phyloP scores from a whole-genome alignment of 2,797 vertebrate species.

The Pempheris klunzingeri region DNA sequence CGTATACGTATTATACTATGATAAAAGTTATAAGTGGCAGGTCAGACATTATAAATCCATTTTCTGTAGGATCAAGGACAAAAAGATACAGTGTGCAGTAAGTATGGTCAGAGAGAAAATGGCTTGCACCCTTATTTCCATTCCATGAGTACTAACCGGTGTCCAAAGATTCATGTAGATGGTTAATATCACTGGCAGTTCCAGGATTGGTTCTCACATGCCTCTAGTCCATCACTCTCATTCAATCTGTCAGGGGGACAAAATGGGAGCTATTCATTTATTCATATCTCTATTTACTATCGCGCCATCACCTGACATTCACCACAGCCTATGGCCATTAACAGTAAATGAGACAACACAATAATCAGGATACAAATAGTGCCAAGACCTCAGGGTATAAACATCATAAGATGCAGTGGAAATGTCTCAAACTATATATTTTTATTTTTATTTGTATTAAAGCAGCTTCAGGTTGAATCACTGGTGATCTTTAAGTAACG shows the following conservation, averaged over 20 bases:
- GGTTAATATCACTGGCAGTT: conserved; percentile 11
- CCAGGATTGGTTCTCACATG: conserved; percentile 6
- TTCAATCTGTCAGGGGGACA: conserved; percentile 15
- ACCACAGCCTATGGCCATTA: conserved; percentile 3
- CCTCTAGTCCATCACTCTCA: conserved; percentile 13
- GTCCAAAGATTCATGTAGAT: conserved; percentile 6
- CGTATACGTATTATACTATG: neutral
- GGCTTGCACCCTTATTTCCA: neutral
- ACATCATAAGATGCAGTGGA: neutral
- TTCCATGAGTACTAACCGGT: conserved; percentile 38
- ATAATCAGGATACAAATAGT: conserved; percentile 23
- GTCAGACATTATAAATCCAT: neutral
- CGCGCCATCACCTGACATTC: conserved; percentile 6
- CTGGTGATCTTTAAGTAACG: neutral
- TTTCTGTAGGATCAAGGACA: neutral
- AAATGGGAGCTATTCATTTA: conserved; percentile 65
- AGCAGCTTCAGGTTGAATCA: neutral
- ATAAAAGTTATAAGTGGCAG: neutral
- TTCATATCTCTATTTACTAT: conserved; percentile 70
- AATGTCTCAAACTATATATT: neutral
- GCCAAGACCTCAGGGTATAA: neutral
- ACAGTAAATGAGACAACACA: conserved; percentile 22
- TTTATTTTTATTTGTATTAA: neutral
- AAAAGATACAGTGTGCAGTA: neutral
- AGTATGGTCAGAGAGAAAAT: conserved; percentile 10